A percentile compares a stretch with the other conserved stretches of the same genome.
Evolutionary conservation across 2,797 vertebrate species (phyloP).

Genomic region (Trichosurus vulpecula): DNA sequence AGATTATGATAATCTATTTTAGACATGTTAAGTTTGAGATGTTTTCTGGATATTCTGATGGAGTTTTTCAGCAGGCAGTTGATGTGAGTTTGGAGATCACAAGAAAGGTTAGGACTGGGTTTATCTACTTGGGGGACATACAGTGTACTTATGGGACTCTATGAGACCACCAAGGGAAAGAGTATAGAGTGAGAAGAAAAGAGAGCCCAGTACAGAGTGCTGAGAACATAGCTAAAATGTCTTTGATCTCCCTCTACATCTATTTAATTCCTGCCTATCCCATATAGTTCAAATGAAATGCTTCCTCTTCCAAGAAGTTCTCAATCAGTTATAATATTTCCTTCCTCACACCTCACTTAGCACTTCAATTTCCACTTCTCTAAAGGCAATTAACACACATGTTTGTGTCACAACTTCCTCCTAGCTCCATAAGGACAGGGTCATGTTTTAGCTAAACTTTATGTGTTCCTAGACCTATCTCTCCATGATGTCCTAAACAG

Average conservation of each 20-base stretch:
- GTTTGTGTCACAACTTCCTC: background rate
- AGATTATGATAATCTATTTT: background rate
- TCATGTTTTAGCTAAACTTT: background rate
- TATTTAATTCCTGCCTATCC: background rate
- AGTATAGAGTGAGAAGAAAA: background rate
- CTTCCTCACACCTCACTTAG: background rate
- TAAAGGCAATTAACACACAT: background rate
- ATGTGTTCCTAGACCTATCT: background rate
- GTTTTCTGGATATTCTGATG: background rate
- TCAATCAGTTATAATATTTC: background rate
- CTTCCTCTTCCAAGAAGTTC: background rate
- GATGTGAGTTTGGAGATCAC: background rate
- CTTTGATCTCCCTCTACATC: background rate
- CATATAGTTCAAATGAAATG: background rate
- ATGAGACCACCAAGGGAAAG: background rate
- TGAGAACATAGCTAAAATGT: background rate
- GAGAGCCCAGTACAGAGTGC: background rate
- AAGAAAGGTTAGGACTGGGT: background rate
- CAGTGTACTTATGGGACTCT: background rate
- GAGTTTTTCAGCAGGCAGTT: background rate
- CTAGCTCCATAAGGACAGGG: background rate
- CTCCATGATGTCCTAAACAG: background rate
- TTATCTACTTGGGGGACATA: background rate
- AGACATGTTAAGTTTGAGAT: background rate
- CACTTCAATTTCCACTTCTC: background rate